Conservation (phyloP, 2,113 vertebrate genomes). For the Nothobranchius kuhntae region DNA sequence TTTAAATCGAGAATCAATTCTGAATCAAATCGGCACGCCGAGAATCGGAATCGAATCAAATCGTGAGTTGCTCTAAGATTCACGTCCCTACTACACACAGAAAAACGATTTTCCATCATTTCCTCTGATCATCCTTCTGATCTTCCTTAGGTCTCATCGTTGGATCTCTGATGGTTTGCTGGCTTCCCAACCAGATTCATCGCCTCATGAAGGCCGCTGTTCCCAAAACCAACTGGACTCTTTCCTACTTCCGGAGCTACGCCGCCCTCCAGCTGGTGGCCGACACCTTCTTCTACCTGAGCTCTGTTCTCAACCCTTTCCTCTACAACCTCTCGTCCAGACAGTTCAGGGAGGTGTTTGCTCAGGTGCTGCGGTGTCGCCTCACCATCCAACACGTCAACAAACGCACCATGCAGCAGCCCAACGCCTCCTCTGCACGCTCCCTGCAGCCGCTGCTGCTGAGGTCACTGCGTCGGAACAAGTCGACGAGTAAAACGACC, state of each 20-base stretch:
- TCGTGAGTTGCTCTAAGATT: no score
- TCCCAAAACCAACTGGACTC: conserved; percentile 86
- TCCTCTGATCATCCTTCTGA: not conserved
- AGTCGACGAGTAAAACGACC: conserved; percentile 14
- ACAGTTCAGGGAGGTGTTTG: conserved; percentile 89
- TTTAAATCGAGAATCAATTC: no score
- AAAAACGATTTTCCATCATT: not conserved
- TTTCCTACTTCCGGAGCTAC: conserved; percentile 82
- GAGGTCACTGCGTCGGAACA: conserved; percentile 49
- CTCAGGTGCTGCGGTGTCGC: conserved; percentile 86
- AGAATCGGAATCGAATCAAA: no score
- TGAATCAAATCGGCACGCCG: no score
- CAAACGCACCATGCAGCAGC: conserved; percentile 64
- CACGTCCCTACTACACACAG: no score
- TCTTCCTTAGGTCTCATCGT: conserved; percentile 85
- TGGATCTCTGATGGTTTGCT: conserved; percentile 85
- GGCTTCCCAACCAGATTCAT: conserved; percentile 92
- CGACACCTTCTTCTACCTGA: conserved; percentile 93
- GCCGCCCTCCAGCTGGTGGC: conserved; percentile 85
- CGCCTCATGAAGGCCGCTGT: conserved; percentile 87
- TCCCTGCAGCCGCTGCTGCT: conserved; percentile 64
- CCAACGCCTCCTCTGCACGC: conserved; percentile 27
- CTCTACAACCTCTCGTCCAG: conserved; percentile 93
- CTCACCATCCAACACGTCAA: conserved; percentile 85
- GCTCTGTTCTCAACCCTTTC: conserved; percentile 93